Base-by-base conservation (phyloP, 2,797 vertebrate species). In the Parauchenoglanis punctatus region DNA sequence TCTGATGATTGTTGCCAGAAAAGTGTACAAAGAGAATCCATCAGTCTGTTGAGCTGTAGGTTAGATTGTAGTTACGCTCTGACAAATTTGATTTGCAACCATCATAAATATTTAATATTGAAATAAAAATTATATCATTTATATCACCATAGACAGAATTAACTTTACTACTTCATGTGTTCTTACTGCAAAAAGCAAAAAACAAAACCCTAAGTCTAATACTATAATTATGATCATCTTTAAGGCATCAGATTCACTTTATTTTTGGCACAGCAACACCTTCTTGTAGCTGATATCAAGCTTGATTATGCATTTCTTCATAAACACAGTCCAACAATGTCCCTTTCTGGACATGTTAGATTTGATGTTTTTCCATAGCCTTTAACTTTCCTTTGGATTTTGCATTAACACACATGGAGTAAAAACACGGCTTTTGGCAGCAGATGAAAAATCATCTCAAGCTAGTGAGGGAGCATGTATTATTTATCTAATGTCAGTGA, bases 401-500 rank as follows among this genome's bases (percentile, higher is more conserved):
- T 28, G 58, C 58, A 81, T 81, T 46, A 81, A 82, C 15, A 12
- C 35, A n/a, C 58, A 20, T 18, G 25, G 13, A 63, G 13, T n/a
- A 63, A 46, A 63, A n/a, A n/a, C 23, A 65, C 80, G 17, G 80
- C 40, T 81, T 81, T 46, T 65, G 86, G 83, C 85, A 87, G 70
- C 17, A 85, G 67, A 86, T 86, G 65, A 44, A 63, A 40, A 87
- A 59, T 68, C 83, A 54, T 82, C 77, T 61, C 18, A 68, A 35
- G 18, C 35, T 40, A 67, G 72, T 18, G 44, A 52, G 54, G 58
- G 68, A 49, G n/a, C 40, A 86, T 87, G 59, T 84, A 86, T 86
- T 87, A 88, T 85, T 88, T 72, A 88, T 76, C 23, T 68, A 20
- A 81, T 85, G 81, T 82, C 81, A 58, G 70, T 44, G 46, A 78